These are phyloP conservation scores for Colaptes auratus DNA, from an alignment of 2,113 vertebrate genomes.

Conservation along the genomic window DNA sequence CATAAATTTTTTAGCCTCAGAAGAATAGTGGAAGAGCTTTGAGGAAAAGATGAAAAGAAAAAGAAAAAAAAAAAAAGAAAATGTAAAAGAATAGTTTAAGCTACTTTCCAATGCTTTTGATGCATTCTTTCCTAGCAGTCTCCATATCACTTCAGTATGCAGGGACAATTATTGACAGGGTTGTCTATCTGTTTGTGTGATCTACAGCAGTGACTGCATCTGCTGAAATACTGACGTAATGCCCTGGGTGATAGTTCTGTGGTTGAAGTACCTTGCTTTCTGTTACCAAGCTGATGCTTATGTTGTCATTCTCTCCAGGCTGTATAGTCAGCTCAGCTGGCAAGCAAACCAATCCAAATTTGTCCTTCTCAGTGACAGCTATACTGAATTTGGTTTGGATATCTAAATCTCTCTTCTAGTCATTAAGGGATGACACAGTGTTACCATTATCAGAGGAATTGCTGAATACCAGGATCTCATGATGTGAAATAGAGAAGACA, in stretches of 20 bases:
- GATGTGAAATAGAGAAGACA: not conserved
- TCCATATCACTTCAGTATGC: not conserved
- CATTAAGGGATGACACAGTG: not conserved
- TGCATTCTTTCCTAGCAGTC: not conserved
- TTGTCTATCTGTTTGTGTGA: not conserved
- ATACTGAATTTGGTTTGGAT: not conserved
- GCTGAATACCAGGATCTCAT: not conserved
- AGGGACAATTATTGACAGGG: not conserved
- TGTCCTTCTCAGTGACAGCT: not conserved
- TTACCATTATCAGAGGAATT: not conserved
- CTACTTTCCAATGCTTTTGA: not conserved
- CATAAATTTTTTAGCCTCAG: slow-evolving; percentile 30
- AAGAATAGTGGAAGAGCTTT: not conserved
- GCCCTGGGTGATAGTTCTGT: not conserved
- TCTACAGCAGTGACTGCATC: not conserved
- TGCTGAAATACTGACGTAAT: not conserved
- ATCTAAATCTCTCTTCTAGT: not conserved
- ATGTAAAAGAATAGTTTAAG: not conserved
- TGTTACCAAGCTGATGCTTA: not conserved
- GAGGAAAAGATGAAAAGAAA: too few species aligned
- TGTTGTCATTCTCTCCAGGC: not conserved
- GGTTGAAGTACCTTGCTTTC: not conserved
- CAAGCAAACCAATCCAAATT: not conserved
- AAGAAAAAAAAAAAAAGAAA: not conserved
- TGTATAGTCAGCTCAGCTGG: not conserved